Conservation (phyloP, 2,888 invertebrate genomes). For the Tipula unca region DNA sequence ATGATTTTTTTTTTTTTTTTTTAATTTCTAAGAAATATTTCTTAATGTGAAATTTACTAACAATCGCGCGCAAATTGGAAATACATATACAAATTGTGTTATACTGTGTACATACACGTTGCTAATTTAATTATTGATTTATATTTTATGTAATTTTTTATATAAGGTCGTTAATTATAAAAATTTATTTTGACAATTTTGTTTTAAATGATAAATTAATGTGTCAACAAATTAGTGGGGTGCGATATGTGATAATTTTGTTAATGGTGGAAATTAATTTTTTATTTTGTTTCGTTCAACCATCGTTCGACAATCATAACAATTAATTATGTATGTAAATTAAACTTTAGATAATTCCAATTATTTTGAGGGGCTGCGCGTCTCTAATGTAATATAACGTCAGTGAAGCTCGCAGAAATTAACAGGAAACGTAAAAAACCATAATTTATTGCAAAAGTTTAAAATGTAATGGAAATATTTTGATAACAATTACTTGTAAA, state of each 20-base stretch:
- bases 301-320: too few relatives aligned
- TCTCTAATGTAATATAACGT: too few relatives aligned
- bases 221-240: background rate
- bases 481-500: too few relatives aligned
- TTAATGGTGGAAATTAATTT: background rate
- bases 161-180: background rate
- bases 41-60: background rate
- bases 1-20: background rate
- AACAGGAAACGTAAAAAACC: too few relatives aligned
- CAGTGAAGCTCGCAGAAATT: too few relatives aligned
- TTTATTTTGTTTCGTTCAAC: background rate
- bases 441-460: too few relatives aligned
- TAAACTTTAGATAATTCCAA: too few relatives aligned
- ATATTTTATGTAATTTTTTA: background rate
- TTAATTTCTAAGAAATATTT: conserved; percentile 3
- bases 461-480: too few relatives aligned
- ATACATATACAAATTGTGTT: background rate
- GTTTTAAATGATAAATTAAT: background rate
- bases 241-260: too few relatives aligned
- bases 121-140: background rate
- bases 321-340: too few relatives aligned
- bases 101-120: background rate
- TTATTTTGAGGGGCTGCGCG: too few relatives aligned
- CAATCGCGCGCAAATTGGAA: too few relatives aligned
- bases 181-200: background rate